Percentiles rank a stretch among this genome's conserved stretches.
Conservation (phyloP, 2,797 vertebrate species). For the Coendou prehensilis region DNA sequence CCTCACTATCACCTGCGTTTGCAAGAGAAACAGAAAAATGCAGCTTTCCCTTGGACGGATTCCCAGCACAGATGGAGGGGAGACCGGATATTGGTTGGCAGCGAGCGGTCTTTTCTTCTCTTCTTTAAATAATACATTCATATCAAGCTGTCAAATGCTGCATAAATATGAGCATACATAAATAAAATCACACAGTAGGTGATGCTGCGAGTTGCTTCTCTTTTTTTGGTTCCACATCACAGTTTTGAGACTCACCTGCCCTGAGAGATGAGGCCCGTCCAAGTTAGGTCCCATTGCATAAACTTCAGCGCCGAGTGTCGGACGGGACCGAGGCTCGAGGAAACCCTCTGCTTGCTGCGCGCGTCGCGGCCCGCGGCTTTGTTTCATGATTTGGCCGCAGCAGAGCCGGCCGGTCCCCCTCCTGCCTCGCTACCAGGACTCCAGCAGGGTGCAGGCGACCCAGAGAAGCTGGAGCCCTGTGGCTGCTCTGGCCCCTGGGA, state of each 20-base stretch:
- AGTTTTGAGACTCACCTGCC: neutral
- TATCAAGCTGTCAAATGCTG: neutral
- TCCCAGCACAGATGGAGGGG: neutral
- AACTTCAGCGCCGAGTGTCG: neutral
- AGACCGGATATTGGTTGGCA: neutral
- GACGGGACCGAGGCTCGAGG: neutral
- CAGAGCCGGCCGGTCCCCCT: neutral
- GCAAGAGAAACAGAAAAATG: conserved; percentile 51
- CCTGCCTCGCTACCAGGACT: neutral
- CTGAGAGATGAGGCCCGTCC: neutral
- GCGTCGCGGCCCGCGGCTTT: rapidly evolving
- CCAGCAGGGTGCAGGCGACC: too few relatives aligned
- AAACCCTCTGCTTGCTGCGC: neutral
- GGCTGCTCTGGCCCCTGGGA: neutral
- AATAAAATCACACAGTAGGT: neutral
- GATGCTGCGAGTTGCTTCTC: neutral
- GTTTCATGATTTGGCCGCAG: neutral
- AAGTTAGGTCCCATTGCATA: neutral
- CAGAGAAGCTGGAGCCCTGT: neutral
- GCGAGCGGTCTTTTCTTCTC: conserved; percentile 1
- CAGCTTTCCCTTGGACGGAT: neutral
- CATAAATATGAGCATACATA: neutral
- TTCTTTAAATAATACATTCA: neutral
- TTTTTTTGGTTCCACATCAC: neutral
- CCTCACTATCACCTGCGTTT: neutral